Conservation (phyloP, 2,113 vertebrate species). For the Rhinolophus ferrumequinum region DNA sequence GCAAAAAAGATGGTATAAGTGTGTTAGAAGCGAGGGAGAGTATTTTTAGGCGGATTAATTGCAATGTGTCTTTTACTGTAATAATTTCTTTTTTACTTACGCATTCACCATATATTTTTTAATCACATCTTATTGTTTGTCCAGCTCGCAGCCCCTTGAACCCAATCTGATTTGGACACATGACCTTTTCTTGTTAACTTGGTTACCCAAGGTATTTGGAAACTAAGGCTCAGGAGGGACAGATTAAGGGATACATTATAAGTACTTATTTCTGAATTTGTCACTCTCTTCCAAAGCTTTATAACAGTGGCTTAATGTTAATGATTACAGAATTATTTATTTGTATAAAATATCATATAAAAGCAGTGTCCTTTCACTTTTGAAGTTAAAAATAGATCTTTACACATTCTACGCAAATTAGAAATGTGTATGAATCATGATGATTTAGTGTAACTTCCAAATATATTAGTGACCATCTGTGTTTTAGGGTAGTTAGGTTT, state of each 20-base stretch:
- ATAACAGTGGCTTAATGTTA: background rate
- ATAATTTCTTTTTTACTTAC: too few species aligned
- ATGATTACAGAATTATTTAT: background rate
- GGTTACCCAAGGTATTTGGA: conserved; percentile 16
- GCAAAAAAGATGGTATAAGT: too few species aligned
- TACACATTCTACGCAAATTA: conserved; percentile 5
- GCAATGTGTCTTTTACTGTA: too few species aligned
- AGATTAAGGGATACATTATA: background rate
- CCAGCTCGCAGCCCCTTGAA: background rate
- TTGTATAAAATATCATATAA: background rate
- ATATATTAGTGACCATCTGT: background rate
- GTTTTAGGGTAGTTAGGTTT: conserved; percentile 16
- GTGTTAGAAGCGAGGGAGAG: too few species aligned
- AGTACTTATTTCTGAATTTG: conserved; percentile 1
- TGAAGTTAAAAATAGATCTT: background rate
- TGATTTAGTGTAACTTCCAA: conserved; percentile 49
- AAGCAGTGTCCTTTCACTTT: background rate
- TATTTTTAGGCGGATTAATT: too few species aligned
- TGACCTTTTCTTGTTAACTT: background rate
- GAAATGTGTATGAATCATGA: conserved; percentile 43
- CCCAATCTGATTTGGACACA: background rate
- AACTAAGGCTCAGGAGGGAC: background rate
- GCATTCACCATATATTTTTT: too few species aligned
- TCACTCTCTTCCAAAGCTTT: background rate
- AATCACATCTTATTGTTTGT: background rate